Conservation (phyloP, 1,140 invertebrate species). For the Paracyclopina nana region DNA sequence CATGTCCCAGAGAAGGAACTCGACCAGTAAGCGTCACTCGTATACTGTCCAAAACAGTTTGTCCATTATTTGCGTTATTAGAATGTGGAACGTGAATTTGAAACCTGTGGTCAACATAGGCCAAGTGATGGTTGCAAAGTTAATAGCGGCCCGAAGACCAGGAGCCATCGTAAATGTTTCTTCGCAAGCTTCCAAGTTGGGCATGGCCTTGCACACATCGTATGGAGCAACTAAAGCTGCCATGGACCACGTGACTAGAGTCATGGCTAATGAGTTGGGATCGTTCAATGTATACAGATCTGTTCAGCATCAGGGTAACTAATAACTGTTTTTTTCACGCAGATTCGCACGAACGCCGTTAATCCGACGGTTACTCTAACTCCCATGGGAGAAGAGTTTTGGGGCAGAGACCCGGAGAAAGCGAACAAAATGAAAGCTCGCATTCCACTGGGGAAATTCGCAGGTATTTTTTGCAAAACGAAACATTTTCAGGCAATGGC, state of each 20-base stretch:
- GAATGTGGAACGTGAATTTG: background rate
- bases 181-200: background rate
- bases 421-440: background rate
- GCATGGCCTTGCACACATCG: background rate
- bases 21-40: constrained; percentile 1
- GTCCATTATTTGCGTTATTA: background rate
- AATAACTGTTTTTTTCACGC: background rate
- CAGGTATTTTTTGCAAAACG: background rate
- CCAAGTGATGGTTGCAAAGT: background rate
- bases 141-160: background rate
- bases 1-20: background rate
- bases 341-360: background rate
- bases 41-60: background rate
- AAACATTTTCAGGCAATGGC: background rate
- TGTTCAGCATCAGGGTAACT: background rate
- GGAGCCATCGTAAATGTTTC: background rate
- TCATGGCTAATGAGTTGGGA: background rate
- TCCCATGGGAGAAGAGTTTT: background rate
- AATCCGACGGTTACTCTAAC: background rate
- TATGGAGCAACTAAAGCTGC: background rate
- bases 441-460: background rate
- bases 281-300: background rate
- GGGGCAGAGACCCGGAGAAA: background rate
- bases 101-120: background rate
- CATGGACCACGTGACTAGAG: background rate